Percentiles rank a stretch among this genome's conserved stretches.
Evolutionary conservation across 64 coral and sea anemone species (phyloP).

Genomic region (Montipora capricornis): DNA sequence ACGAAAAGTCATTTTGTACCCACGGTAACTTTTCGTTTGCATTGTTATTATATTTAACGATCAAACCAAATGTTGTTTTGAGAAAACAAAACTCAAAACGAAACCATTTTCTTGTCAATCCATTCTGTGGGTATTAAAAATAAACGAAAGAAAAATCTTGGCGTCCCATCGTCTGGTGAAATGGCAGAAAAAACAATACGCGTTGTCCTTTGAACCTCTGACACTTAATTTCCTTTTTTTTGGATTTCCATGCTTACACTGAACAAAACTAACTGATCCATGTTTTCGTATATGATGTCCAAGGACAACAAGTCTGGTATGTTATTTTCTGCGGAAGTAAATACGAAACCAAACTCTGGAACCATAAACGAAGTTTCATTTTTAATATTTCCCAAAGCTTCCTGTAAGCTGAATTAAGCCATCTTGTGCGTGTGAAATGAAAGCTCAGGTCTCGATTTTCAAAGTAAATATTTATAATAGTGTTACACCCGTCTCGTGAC

Average conservation of each 20-base stretch:
- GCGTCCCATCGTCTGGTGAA: slow-evolving; percentile 33
- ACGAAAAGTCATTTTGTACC: neutral
- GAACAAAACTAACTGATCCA: neutral
- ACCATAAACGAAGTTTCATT: neutral
- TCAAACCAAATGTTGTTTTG: slow-evolving; percentile 24
- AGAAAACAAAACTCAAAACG: slow-evolving; percentile 2
- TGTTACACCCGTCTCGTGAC: slow-evolving; percentile 60
- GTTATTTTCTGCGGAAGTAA: neutral
- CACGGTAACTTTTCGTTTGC: neutral
- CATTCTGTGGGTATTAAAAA: slow-evolving; percentile 27
- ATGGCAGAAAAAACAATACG: slow-evolving; percentile 47
- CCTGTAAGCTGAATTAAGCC: slow-evolving; percentile 56
- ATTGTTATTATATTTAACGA: neutral
- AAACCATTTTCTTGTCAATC: slow-evolving; percentile 34
- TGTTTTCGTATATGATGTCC: neutral
- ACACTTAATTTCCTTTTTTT: neutral
- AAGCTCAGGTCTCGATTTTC: slow-evolving; percentile 60
- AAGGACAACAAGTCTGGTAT: neutral
- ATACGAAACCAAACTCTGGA: neutral
- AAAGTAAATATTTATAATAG: slow-evolving; percentile 82
- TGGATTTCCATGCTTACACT: neutral
- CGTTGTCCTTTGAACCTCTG: slow-evolving; percentile 25
- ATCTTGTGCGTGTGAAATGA: slow-evolving; percentile 50
- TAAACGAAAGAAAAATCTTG: slow-evolving; percentile 29
- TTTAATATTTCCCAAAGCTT: neutral